phyloP scores from a whole-genome alignment of 2,113 vertebrate genomes.

The Mesoclemmys tuberculata region DNA sequence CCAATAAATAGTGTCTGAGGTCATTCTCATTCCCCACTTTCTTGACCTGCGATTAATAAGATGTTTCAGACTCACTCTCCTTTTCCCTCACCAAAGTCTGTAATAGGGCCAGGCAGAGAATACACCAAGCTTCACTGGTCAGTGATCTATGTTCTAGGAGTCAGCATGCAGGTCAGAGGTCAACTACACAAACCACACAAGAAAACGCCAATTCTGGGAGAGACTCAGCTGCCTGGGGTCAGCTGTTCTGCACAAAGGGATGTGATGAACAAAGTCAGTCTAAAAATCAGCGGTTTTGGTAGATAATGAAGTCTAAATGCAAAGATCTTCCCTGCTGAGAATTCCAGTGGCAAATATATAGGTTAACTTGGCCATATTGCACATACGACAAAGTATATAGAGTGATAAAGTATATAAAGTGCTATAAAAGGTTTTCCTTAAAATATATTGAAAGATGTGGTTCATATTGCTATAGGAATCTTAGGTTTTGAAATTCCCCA shows the following conservation, averaged over 20 bases:
- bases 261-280: conserved; percentile 67
- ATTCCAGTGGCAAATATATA: not conserved
- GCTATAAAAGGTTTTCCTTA: not conserved
- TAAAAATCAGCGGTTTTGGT: conserved; percentile 58
- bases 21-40: conserved; percentile 65
- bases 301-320: conserved; percentile 14
- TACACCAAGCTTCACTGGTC: conserved; percentile 45
- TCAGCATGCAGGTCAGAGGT: conserved; percentile 68
- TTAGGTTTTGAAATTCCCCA: not conserved
- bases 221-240: conserved; percentile 44
- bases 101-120: conserved; percentile 63
- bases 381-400: not conserved
- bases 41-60: conserved; percentile 62
- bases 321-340: conserved; percentile 6
- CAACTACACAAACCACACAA: conserved; percentile 56
- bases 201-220: conserved; percentile 59
- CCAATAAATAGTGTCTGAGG: conserved; percentile 70
- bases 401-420: not conserved
- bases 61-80: conserved; percentile 20
- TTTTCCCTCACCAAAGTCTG: conserved; percentile 48
- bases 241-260: conserved; percentile 65
- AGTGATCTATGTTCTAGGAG: conserved; percentile 65
- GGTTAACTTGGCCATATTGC: not conserved
- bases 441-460: not conserved
- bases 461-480: not conserved